Percentiles rank a stretch among this genome's conserved stretches.
Conservation (phyloP, 1,140 invertebrate species). For the Drosophila virilis region DNA sequence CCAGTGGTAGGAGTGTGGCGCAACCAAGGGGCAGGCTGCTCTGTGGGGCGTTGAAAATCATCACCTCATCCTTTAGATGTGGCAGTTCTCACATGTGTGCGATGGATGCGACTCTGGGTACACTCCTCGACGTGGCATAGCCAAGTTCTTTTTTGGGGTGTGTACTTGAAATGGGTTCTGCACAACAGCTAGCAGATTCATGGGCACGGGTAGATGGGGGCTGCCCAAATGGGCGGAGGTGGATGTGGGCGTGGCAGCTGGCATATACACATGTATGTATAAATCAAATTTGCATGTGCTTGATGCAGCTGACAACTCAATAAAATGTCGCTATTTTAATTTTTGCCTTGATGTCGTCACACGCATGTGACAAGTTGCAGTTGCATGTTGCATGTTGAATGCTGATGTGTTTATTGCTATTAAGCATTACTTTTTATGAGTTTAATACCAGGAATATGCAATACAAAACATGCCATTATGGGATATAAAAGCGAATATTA, state of each 20-base stretch:
- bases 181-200: slow-evolving; percentile 13
- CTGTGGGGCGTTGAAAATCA: slow-evolving; percentile 70
- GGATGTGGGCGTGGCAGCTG: slow-evolving; percentile 61
- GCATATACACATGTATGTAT: slow-evolving; percentile 26
- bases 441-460: slow-evolving; percentile 60
- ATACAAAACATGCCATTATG: not conserved
- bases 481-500: not conserved
- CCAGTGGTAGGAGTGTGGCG: not conserved
- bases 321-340: slow-evolving; percentile 80
- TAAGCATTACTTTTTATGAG: slow-evolving; percentile 63
- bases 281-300: slow-evolving; percentile 59
- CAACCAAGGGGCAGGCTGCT: slow-evolving; percentile 5
- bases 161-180: slow-evolving; percentile 50
- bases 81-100: slow-evolving; percentile 35
- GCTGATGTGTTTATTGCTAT: slow-evolving; percentile 76
- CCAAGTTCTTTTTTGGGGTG: slow-evolving; percentile 59
- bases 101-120: slow-evolving; percentile 31
- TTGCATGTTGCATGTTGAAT: slow-evolving; percentile 47
- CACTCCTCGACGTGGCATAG: slow-evolving; percentile 6
- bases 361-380: slow-evolving; percentile 59
- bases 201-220: not conserved
- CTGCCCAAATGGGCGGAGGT: slow-evolving; percentile 17
- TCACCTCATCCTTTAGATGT: slow-evolving; percentile 65
- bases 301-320: slow-evolving; percentile 75
- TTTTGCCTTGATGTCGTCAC: slow-evolving; percentile 62